These are phyloP conservation scores for Drosophila orena DNA, from an alignment of 1,140 invertebrate genomes.

Conservation along the genomic window DNA sequence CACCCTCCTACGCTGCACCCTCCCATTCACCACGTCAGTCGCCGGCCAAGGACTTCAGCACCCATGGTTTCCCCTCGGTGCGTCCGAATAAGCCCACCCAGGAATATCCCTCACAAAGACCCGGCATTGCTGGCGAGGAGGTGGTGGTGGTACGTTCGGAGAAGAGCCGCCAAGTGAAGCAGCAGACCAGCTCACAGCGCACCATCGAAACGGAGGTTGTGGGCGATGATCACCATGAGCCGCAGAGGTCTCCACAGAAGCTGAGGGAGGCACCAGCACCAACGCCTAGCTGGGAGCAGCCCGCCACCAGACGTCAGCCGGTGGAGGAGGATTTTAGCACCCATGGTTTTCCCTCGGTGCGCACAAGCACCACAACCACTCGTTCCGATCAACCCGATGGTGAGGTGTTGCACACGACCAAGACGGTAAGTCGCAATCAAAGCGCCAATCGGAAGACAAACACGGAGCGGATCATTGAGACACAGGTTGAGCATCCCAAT, in stretches of 20 bases:
- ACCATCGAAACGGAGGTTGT: conserved; percentile 61
- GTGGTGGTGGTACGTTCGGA: conserved; percentile 61
- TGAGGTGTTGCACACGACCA: conserved; percentile 42
- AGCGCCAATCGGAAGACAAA: conserved; percentile 62
- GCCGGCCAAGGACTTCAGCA: conserved; percentile 62
- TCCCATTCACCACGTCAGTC: conserved; percentile 25
- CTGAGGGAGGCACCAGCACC: conserved; percentile 55
- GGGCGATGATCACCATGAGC: conserved; percentile 26
- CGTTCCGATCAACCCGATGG: conserved; percentile 59
- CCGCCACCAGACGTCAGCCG: conserved; percentile 22
- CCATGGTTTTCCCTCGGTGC: conserved; percentile 68
- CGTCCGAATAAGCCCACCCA: conserved; percentile 76
- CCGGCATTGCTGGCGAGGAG: conserved; percentile 51
- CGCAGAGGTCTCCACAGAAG: conserved; percentile 23
- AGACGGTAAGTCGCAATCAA: conserved; percentile 45
- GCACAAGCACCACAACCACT: conserved; percentile 2
- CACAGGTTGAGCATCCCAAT: conserved; percentile 57
- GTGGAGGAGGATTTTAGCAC: conserved; percentile 56
- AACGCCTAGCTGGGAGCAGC: conserved; percentile 9
- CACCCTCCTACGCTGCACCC: conserved; percentile 27
- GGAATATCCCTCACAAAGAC: conserved; percentile 65
- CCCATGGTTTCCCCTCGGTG: conserved; percentile 81
- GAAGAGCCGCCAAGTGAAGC: conserved; percentile 67
- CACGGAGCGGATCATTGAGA: conserved; percentile 72
- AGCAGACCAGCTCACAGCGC: conserved; percentile 55